Base-by-base conservation (phyloP, 1,140 invertebrate species). In the Paraescarpia echinospica region DNA sequence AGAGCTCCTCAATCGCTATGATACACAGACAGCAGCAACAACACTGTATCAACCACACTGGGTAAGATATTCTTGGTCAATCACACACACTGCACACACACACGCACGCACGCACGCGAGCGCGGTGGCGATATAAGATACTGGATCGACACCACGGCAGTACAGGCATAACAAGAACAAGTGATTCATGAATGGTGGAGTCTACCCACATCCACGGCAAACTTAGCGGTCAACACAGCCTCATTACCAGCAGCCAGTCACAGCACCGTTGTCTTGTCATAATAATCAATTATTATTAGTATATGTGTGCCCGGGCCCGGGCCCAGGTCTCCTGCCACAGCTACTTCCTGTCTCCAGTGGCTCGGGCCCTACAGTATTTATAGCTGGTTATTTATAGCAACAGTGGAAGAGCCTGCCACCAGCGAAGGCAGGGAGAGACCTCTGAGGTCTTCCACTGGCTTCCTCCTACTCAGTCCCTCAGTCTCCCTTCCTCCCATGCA, bases 261-360 rank as follows among this genome's bases (percentile, higher is more conserved):
- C 4, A 27, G 59, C 59, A 22, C 8, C 22, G 59, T 77, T 77
- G 59, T 77, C 59, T 77, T 31, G 27, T 77, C 59, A 77, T 77
- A 77, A 77, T 77, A 77, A 77, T 77, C 59, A 77, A 77, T 77
- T 77, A 77, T 77, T 77, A 77, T 77, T 77, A 77, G 59, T 77
- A 77, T 77, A 0, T 77, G 59, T 77, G 59, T 77, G 59, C 2
- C 0, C 27, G 4, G 41, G 41, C 41, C 41, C 41, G 41, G 41
- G 41, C 41, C 41, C 41, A 12, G 41, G 41, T 41, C 41, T 41
- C 41, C 41, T 41, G 41, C 41, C 41, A 41, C 41, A 41, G 41
- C 41, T 12, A 41, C 41, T 41, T 41, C 41, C 41, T 41, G 41
- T 41, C 41, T 41, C 41, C 12, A n/a, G 41, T 41, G 41, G 41